Base-by-base conservation (phyloP, 2,888 invertebrate species). In the Oscheius sp. region DNA sequence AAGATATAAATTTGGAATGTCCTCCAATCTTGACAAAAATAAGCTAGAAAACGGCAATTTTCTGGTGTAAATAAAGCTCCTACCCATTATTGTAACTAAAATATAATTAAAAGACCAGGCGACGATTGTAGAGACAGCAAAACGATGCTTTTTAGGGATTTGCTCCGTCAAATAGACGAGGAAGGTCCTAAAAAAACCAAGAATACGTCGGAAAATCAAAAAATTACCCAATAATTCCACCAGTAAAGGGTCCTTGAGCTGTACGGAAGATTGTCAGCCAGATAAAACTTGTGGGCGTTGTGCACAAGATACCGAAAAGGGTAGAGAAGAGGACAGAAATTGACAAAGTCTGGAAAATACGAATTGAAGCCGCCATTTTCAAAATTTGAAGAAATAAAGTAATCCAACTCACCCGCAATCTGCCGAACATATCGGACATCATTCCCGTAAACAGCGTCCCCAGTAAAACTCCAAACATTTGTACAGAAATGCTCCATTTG, bases 81-180 rank as follows among this genome's bases (percentile, higher is more conserved):
- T 55, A 66, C 66, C 70, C 25, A 75, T 35, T 5, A 46, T 43
- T 46, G 80, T 84, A 43, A 83, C 78, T 9, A 86, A 7, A 61
- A 86, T 80, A 73, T 83, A 85, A 66, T 87, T 87, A 12, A 86
- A 85, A 13, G 87, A 83, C 84, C 83, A 79, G n/a, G 78, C 81
- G 61, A 87, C 83, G 49, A 87, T 74, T 1, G 84, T 83, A 7
- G 82, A 76, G 35, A 87, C 81, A 81, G 83, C 82, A 68, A 87
- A 84, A 9, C 87, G 81, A 75, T 87, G 82, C 43, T 82, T 79
- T 18, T 83, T 82, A 12, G 86, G 86, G 9, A 86, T 74, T 66
- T 86, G 84, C 61, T 87, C 87, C 59, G 85, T 84, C 64, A 79
- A 75, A 72, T 81, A 85, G 6, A 84, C 85, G 18, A 78, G 74